A percentile compares a stretch with the other conserved stretches of the same genome.
These are phyloP conservation scores for Lacerta viridis DNA, from an alignment of 2,797 vertebrate genomes.

Conservation along the genomic window DNA sequence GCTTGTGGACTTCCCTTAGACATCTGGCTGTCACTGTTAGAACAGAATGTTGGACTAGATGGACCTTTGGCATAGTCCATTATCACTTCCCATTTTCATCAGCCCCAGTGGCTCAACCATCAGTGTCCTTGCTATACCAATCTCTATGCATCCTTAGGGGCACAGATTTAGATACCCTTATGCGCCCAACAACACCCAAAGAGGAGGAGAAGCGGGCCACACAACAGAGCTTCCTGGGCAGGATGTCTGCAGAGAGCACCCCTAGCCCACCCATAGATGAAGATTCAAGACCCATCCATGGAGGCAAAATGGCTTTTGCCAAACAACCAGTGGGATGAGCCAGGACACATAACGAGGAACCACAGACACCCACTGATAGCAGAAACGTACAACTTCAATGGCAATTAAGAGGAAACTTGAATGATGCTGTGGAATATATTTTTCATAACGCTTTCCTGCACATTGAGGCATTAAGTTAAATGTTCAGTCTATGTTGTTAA, in stretches of 20 bases:
- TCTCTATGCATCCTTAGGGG: background rate
- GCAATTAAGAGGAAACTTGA: background rate
- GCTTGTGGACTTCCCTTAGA: too few relatives aligned
- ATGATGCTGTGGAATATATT: constrained; percentile 6
- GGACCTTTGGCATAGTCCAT: too few relatives aligned
- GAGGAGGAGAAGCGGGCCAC: too few relatives aligned
- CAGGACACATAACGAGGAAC: background rate
- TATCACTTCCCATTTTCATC: background rate
- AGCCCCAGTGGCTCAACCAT: background rate
- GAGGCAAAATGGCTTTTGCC: background rate
- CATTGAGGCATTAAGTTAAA: constrained; percentile 24
- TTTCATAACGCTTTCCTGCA: constrained; percentile 38
- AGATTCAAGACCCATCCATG: background rate
- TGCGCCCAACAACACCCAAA: background rate
- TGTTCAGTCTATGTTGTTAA: constrained; percentile 14
- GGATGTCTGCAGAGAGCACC: background rate
- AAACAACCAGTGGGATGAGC: background rate
- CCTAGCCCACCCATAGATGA: background rate
- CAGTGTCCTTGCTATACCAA: background rate
- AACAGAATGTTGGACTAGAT: too few relatives aligned
- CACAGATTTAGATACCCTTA: too few relatives aligned
- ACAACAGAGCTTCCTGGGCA: background rate
- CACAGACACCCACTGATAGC: background rate
- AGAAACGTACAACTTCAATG: too few relatives aligned
- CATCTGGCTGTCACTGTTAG: too few relatives aligned